These are phyloP conservation scores for Halesus radiatus DNA, from an alignment of 1,140 invertebrate genomes.

Conservation along the genomic window DNA sequence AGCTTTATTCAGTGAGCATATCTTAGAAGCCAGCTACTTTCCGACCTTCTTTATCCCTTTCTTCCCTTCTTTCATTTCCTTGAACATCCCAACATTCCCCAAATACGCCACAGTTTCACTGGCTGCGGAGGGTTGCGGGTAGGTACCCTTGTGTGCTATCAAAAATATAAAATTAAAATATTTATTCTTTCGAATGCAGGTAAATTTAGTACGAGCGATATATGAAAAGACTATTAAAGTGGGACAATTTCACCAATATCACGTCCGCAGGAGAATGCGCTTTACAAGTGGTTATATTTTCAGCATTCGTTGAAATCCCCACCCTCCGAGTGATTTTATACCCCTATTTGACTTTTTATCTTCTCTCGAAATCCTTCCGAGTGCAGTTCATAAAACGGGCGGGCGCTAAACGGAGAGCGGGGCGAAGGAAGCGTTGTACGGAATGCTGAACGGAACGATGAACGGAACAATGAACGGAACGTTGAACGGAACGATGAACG, in stretches of 20 bases:
- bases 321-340: not conserved
- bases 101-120: too few relatives aligned
- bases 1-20: too few relatives aligned
- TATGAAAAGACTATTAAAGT: not conserved
- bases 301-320: not conserved
- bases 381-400: slow-evolving; percentile 22
- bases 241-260: not conserved
- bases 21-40: too few relatives aligned
- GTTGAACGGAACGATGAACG: not conserved
- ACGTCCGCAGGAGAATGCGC: not conserved
- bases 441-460: not conserved
- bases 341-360: slow-evolving; percentile 1
- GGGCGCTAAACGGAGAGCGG: not conserved
- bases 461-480: not conserved
- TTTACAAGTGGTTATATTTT: not conserved
- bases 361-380: slow-evolving; percentile 21
- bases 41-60: too few relatives aligned
- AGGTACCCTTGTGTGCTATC: too few relatives aligned
- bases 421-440: not conserved
- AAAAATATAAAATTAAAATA: too few relatives aligned
- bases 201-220: too few relatives aligned
- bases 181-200: too few relatives aligned
- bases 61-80: too few relatives aligned
- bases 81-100: too few relatives aligned
- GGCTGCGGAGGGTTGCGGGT: too few relatives aligned